These are phyloP conservation scores for Anisognathus igniventris DNA, from an alignment of 2,797 vertebrate genomes.

Conservation along the genomic window DNA sequence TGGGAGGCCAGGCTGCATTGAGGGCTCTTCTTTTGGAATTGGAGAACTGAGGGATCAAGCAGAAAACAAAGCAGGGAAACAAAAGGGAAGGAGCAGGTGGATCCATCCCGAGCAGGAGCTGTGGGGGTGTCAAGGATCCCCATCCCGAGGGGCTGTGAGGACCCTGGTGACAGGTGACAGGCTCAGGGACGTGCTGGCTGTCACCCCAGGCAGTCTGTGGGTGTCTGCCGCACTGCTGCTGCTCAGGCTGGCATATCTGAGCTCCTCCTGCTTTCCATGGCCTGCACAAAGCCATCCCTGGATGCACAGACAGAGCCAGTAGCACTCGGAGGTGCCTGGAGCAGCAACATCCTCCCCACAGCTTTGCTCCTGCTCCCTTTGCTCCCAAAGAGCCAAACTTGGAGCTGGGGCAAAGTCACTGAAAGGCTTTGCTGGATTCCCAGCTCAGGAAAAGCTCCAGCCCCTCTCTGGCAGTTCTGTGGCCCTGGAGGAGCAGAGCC, in stretches of 20 bases:
- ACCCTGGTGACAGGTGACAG: neutral
- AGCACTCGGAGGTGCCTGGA: neutral
- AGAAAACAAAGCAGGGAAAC: neutral
- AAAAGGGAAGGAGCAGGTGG: neutral
- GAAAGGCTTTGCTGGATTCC: neutral
- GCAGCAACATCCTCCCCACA: neutral
- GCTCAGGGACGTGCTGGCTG: neutral
- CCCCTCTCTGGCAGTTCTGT: neutral
- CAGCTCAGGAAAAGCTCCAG: neutral
- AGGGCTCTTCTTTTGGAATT: neutral
- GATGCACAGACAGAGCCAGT: neutral
- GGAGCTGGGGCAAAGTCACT: neutral
- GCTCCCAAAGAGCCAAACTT: neutral
- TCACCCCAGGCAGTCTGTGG: neutral
- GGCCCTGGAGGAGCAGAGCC: neutral
- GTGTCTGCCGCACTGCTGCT: neutral
- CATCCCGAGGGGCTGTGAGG: neutral
- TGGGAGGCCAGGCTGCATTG: neutral
- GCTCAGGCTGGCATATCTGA: neutral
- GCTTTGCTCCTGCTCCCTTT: neutral
- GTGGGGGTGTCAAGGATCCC: neutral
- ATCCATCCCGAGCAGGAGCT: neutral
- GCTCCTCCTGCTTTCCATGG: neutral
- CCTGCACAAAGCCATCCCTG: neutral
- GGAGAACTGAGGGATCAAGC: neutral